Base-by-base conservation (phyloP, 2,797 vertebrate species). In the Mormyrus proboscirostris region DNA sequence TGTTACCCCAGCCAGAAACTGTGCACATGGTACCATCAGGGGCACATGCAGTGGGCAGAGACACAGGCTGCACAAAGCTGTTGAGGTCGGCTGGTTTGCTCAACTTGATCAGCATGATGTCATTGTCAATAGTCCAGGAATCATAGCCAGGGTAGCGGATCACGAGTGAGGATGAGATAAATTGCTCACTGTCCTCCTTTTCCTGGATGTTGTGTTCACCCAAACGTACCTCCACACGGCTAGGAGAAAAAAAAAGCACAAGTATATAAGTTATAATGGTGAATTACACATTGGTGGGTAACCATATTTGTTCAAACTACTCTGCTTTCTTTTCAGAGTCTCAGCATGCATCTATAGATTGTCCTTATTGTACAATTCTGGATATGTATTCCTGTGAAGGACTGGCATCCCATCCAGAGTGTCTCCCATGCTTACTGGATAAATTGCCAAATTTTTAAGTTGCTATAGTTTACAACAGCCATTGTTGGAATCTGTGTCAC, bases 101-200 rank as follows among this genome's bases (percentile, higher is more conserved):
- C 90, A 98, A 93, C 92, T 96, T 97, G 93, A 98, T 95, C 93
- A 97, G 95, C 97, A 97, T 97, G 92, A 98, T 93, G 93, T 98
- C 97, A 0, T 97, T 97, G 94, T 97, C 44, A 4, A 97, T 92
- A 2, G 49, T 92, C 0, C 3, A 84, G 41, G 94, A 0, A 50
- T 41, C 92, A 51, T 92, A 96, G 9, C 69, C 73, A 55, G 96
- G 92, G 91, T 98, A 93, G 14, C 89, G 93, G 91, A 97, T 94
- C 89, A 97, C 90, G 73, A 91, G 91, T 51, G 92, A 82, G 0
- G 97, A 93, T 1, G 0, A 65, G 82, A 97, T 96, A 2, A 90
- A 91, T 94, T 97, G 95, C 92, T 97, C 95, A 0, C 2, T 83
- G 50, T 93, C 90, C 55, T 97, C 96, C 0, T 1, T 90, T 25